phyloP scores from a whole-genome alignment of 2,113 vertebrate genomes.

The Cepphus grylle region DNA sequence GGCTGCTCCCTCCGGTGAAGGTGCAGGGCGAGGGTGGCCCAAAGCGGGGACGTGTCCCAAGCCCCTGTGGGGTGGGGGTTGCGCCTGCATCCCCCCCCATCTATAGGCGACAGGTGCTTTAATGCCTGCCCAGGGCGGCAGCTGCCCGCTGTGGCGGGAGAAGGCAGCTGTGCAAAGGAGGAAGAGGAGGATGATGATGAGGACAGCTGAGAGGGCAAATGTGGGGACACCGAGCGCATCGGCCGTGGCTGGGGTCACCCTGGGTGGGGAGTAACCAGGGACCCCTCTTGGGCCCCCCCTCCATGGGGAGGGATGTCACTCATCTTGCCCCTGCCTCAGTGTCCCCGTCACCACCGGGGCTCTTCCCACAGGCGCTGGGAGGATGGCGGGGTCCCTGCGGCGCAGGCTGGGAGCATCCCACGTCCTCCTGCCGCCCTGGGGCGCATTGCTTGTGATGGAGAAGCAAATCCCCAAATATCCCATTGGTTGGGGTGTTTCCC shows the following conservation, averaged over 20 bases:
- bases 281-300: neutral
- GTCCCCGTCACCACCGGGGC: rapidly evolving
- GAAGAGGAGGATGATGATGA: neutral
- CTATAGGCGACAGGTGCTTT: neutral
- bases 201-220: neutral
- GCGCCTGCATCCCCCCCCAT: rapidly evolving
- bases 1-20: neutral
- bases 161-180: neutral
- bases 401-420: neutral
- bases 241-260: neutral
- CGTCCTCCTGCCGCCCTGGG: rapidly evolving
- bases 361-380: rapidly evolving
- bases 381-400: rapidly evolving
- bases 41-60: rapidly evolving
- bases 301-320: rapidly evolving
- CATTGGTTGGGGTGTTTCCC: neutral
- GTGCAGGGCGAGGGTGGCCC: rapidly evolving
- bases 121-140: neutral
- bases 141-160: neutral
- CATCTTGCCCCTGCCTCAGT: rapidly evolving
- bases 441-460: neutral
- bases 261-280: rapidly evolving
- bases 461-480: neutral
- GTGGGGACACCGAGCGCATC: neutral
- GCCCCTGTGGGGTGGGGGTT: neutral